These are phyloP conservation scores for Heliconius ismenius DNA, from an alignment of 2,888 invertebrate species.

Conservation along the genomic window DNA sequence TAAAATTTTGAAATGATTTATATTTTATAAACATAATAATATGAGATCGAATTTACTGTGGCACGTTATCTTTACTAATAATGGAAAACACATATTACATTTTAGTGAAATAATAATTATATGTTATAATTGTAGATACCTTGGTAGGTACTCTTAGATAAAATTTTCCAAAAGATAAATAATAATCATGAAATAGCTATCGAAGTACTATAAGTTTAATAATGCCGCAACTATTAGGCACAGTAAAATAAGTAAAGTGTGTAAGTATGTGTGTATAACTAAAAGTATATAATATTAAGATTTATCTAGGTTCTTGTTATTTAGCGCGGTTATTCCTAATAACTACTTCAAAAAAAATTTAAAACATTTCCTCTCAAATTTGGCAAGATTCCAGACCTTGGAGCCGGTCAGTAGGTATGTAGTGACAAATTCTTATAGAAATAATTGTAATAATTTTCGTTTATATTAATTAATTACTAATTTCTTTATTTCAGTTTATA, in stretches of 20 bases:
- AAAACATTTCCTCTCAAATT: constrained; percentile 40
- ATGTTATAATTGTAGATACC: neutral
- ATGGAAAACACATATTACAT: neutral
- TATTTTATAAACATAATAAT: neutral
- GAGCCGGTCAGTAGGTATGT: constrained; percentile 33
- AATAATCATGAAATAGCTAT: neutral
- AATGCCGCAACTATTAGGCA: neutral
- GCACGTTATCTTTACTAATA: neutral
- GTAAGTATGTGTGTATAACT: neutral
- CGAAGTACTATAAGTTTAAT: neutral
- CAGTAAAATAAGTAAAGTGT: no score
- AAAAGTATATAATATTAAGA: neutral
- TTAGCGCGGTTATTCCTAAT: constrained; percentile 35
- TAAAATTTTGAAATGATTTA: neutral
- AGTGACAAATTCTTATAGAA: constrained; percentile 32
- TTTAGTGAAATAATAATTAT: neutral
- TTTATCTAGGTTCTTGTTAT: constrained; percentile 34
- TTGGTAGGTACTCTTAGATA: neutral
- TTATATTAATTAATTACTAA: neutral
- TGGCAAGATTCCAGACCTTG: constrained; percentile 42
- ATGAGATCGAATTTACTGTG: neutral
- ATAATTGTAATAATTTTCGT: constrained; percentile 22
- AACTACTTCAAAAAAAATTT: constrained; percentile 38
- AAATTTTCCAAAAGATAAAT: neutral
- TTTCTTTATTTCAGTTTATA: neutral